Conservation (phyloP, 2,797 vertebrate species). For the Sardinella longiceps region DNA sequence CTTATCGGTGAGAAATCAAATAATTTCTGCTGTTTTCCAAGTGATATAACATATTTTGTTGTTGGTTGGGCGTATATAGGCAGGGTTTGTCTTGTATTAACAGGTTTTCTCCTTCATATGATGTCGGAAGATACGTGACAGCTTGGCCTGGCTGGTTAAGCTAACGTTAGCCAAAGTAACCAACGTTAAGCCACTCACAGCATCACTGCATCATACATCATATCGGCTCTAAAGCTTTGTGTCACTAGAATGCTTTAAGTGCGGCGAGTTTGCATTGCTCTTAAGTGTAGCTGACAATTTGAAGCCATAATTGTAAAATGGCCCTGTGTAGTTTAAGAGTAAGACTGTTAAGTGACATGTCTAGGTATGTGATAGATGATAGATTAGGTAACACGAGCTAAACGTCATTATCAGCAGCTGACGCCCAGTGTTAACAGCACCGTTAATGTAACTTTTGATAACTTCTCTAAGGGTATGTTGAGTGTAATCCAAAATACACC, state of each 20-base stretch:
- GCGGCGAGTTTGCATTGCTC: neutral
- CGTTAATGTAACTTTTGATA: neutral
- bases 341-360: neutral
- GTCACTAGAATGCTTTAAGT: no score
- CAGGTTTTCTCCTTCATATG: neutral
- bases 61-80: neutral
- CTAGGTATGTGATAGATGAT: no score
- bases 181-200: neutral
- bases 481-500: neutral
- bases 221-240: neutral
- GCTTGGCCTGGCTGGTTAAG: constrained; percentile 9
- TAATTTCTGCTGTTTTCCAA: neutral
- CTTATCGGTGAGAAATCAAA: constrained; percentile 68
- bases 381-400: neutral
- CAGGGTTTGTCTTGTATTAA: neutral
- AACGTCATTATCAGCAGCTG: neutral
- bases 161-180: neutral
- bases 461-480: neutral
- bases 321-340: neutral
- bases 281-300: neutral
- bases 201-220: neutral
- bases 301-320: neutral
- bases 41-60: neutral
- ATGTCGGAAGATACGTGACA: constrained; percentile 15
- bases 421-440: neutral